A percentile compares a stretch with the other conserved stretches of the same genome.
Evolutionary conservation across 2,113 vertebrate genomes (phyloP).

Genomic region (Cyanistes caeruleus): DNA sequence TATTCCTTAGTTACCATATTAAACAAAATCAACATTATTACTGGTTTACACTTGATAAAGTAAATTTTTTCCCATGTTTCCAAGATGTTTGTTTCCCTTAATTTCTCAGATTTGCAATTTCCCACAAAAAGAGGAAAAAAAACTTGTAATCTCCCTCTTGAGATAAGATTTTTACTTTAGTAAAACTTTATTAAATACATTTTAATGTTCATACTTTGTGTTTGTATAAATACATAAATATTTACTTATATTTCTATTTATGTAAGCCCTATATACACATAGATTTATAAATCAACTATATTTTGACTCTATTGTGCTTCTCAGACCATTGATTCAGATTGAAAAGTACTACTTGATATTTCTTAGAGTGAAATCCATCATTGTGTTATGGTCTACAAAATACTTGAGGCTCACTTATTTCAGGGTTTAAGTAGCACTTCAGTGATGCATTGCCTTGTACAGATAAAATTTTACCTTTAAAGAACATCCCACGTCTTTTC

Average conservation of each 20-base stretch:
- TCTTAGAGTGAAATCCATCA: background rate
- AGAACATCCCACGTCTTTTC: background rate
- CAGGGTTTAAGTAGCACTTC: constrained; percentile 34
- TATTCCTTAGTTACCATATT: background rate
- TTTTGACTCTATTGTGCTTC: background rate
- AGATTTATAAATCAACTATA: background rate
- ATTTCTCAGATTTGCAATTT: background rate
- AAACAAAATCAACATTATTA: background rate
- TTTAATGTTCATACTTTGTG: background rate
- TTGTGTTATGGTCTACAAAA: background rate
- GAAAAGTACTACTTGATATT: constrained; percentile 9
- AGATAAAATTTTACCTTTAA: background rate
- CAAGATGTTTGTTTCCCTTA: background rate
- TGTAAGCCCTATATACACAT: background rate
- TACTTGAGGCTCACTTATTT: constrained; percentile 24
- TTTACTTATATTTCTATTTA: background rate
- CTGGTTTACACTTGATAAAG: background rate
- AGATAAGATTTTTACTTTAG: background rate
- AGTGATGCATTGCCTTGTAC: background rate
- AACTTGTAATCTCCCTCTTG: background rate
- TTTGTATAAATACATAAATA: background rate
- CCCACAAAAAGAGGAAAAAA: background rate
- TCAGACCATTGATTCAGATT: background rate
- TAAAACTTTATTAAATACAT: background rate
- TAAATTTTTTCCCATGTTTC: background rate